Conservation (phyloP, 2,797 vertebrate species). For the Cetoscarus ocellatus region DNA sequence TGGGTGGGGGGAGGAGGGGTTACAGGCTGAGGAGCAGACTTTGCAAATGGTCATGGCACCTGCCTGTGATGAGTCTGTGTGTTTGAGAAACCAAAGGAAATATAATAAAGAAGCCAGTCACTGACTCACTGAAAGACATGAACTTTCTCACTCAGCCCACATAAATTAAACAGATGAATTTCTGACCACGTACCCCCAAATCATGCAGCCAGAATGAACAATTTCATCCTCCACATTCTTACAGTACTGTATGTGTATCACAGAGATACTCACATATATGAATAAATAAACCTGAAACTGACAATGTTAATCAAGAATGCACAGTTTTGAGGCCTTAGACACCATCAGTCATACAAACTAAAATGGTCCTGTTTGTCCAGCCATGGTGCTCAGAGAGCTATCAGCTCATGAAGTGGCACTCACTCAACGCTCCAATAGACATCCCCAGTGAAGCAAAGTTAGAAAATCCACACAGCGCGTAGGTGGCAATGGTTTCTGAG, state of each 20-base stretch:
- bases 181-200: slow-evolving; percentile 18
- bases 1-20: no score
- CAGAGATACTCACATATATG: background rate
- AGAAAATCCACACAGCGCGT: slow-evolving; percentile 92
- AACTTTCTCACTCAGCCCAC: slow-evolving; percentile 27
- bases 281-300: no score
- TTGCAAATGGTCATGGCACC: no score
- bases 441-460: slow-evolving; percentile 90
- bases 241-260: background rate
- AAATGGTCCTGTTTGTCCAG: background rate
- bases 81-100: no score
- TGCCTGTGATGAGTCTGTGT: no score
- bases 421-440: slow-evolving; percentile 85
- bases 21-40: no score
- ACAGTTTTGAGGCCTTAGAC: background rate
- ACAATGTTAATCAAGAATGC: background rate
- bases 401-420: slow-evolving; percentile 60
- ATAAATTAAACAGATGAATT: slow-evolving; percentile 41
- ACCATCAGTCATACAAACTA: background rate
- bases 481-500: slow-evolving; percentile 91
- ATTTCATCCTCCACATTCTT: slow-evolving; percentile 5
- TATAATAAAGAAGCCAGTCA: background rate
- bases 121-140: slow-evolving; percentile 10
- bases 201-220: slow-evolving; percentile 17
- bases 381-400: background rate